Conservation (phyloP, 2,888 invertebrate species). For the Carpatolechia fugitivella region DNA sequence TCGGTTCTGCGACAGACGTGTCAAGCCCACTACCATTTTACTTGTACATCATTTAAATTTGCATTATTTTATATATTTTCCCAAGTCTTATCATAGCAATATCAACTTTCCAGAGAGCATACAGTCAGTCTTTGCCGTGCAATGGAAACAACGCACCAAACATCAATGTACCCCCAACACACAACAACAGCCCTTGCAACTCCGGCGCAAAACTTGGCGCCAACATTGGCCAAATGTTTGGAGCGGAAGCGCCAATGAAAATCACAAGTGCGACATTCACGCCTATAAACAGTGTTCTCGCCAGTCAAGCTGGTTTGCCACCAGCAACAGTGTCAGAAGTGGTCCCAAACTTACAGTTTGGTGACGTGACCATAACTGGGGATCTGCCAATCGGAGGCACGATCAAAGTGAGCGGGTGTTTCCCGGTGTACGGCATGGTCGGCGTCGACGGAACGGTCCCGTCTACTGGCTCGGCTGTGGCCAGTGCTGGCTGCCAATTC, state of each 20-base stretch:
- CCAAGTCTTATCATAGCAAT: too few relatives aligned
- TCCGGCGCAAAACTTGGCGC: neutral
- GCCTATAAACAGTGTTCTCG: neutral
- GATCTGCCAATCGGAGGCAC: slow-evolving; percentile 33
- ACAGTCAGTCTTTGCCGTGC: neutral
- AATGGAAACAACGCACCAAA: neutral
- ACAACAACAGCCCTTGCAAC: neutral
- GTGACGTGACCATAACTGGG: slow-evolving; percentile 35
- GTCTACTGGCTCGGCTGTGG: slow-evolving; percentile 51
- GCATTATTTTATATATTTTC: too few relatives aligned
- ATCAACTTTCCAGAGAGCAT: neutral
- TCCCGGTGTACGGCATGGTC: slow-evolving; percentile 62
- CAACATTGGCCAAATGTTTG: neutral
- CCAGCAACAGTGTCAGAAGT: slow-evolving; percentile 40
- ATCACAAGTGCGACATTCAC: slow-evolving; percentile 1
- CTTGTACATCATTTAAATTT: too few relatives aligned
- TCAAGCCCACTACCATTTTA: too few relatives aligned
- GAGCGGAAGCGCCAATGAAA: neutral
- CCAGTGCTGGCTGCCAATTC: slow-evolving; percentile 40
- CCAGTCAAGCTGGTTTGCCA: neutral
- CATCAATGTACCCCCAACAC: neutral
- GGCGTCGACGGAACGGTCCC: slow-evolving; percentile 56
- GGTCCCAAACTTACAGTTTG: slow-evolving; percentile 49
- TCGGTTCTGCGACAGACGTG: too few relatives aligned
- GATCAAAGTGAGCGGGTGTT: slow-evolving; percentile 37